These are phyloP conservation scores for Apamea crenata DNA, from an alignment of 2,888 invertebrate genomes.

Conservation along the genomic window DNA sequence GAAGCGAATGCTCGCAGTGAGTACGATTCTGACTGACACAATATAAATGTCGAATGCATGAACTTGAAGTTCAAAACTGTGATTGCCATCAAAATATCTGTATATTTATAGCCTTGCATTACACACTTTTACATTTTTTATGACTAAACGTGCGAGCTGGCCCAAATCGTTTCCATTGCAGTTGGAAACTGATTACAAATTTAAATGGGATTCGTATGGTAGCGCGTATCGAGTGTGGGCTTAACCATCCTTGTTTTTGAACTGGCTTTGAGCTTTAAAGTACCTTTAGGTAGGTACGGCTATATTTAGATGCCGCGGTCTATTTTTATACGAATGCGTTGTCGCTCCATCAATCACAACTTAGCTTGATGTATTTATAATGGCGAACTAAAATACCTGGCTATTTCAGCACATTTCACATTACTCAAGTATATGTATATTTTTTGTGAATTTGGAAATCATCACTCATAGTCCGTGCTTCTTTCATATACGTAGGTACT, in stretches of 20 bases:
- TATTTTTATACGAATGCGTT: not conserved
- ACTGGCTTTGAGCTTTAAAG: slow-evolving; percentile 13
- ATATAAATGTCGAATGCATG: not conserved
- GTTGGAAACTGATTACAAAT: slow-evolving; percentile 62
- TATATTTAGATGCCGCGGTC: not conserved
- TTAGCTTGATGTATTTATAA: slow-evolving; percentile 7
- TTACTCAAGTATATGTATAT: not conserved
- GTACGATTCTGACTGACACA: not conserved
- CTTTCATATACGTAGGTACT: not conserved
- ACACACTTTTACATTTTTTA: slow-evolving; percentile 50
- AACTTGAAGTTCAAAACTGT: slow-evolving; percentile 5
- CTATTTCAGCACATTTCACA: not conserved
- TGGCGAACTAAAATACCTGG: not conserved
- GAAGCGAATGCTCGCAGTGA: not conserved
- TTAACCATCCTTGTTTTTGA: slow-evolving; percentile 34
- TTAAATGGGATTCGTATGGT: slow-evolving; percentile 57
- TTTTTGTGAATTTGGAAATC: not conserved
- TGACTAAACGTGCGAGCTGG: slow-evolving; percentile 34
- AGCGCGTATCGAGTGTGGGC: slow-evolving; percentile 33
- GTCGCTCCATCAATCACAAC: not conserved
- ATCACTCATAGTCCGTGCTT: not conserved
- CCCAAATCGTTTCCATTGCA: slow-evolving; percentile 51
- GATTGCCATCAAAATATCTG: slow-evolving; percentile 14
- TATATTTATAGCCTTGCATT: slow-evolving; percentile 27
- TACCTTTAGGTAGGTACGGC: slow-evolving; percentile 16